phyloP scores from a whole-genome alignment of 2,888 invertebrate species.

The Xestia sexstrigata region DNA sequence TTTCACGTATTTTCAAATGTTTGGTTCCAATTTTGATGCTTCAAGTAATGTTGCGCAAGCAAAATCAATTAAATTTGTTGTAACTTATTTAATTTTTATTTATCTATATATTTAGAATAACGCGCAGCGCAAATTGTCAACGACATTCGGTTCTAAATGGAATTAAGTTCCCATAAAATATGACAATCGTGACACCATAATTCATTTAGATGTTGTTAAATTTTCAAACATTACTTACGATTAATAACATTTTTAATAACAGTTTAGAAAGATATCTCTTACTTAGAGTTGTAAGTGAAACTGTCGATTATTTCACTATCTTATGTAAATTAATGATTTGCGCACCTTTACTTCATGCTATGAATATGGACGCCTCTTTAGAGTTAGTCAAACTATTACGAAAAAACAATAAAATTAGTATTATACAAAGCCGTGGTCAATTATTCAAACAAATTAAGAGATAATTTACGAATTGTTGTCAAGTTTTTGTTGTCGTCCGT shows the following conservation, averaged over 20 bases:
- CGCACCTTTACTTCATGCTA: conserved; percentile 88
- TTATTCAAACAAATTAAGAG: conserved; percentile 75
- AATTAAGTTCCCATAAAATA: conserved; percentile 89
- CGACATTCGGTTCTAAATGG: conserved; percentile 84
- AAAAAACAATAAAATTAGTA: conserved; percentile 88
- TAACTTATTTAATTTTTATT: conserved; percentile 68
- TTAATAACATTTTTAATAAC: conserved; percentile 79
- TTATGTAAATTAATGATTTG: conserved; percentile 88
- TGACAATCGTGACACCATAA: conserved; percentile 72
- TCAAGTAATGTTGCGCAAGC: conserved; percentile 67
- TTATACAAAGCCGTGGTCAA: conserved; percentile 88
- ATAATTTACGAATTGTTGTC: conserved; percentile 66
- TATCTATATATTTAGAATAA: conserved; percentile 69
- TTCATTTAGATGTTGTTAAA: conserved; percentile 83
- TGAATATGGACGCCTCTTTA: conserved; percentile 89
- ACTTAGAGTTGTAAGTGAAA: conserved; percentile 83
- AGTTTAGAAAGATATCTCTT: conserved; percentile 81
- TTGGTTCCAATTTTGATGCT: conserved; percentile 71
- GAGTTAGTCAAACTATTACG: conserved; percentile 88
- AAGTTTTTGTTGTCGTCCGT: conserved; percentile 58
- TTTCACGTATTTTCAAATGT: conserved; percentile 91
- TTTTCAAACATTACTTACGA: conserved; percentile 79
- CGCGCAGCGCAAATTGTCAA: conserved; percentile 75
- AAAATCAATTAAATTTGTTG: conserved; percentile 70
- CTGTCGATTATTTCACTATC: conserved; percentile 83